These are phyloP conservation scores for Diplogasteroides magnus DNA, from an alignment of 1,140 invertebrate species.

Conservation along the genomic window DNA sequence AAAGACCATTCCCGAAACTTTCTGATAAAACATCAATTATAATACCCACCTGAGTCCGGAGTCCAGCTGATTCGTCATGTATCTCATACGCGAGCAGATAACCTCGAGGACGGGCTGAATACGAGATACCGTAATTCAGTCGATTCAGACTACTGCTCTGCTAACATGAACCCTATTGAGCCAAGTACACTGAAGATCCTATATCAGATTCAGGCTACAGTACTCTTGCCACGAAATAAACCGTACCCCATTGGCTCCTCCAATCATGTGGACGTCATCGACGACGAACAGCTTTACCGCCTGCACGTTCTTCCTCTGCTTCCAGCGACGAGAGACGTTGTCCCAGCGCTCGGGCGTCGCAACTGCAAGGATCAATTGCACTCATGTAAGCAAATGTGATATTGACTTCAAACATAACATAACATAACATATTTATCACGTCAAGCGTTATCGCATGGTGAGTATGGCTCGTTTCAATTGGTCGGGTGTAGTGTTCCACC, in stretches of 20 bases:
- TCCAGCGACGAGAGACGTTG: constrained; percentile 93
- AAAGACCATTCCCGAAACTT: neutral
- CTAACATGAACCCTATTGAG: constrained; percentile 1
- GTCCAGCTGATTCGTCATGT: constrained; percentile 92
- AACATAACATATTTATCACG: too few relatives aligned
- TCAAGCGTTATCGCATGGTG: too few relatives aligned
- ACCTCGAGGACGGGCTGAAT: constrained; percentile 81
- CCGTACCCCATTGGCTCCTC: constrained; percentile 60
- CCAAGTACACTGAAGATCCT: constrained; percentile 7
- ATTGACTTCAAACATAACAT: neutral
- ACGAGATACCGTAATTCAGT: neutral
- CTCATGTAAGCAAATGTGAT: neutral
- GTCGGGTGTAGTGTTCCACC: too few relatives aligned
- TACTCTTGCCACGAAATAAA: too few relatives aligned
- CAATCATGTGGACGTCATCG: constrained; percentile 83
- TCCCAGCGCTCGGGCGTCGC: constrained; percentile 89
- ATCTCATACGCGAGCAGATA: constrained; percentile 91
- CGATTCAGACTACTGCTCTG: neutral
- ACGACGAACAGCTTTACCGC: constrained; percentile 93
- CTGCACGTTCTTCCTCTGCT: constrained; percentile 95
- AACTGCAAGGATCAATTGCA: constrained; percentile 8
- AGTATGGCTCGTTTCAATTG: too few relatives aligned
- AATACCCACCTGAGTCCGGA: constrained; percentile 65
- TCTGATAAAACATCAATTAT: neutral
- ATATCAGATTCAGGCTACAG: neutral